phyloP scores from a whole-genome alignment of 92 coral and sea anemone species.

The Isaurus tuberculatus region DNA sequence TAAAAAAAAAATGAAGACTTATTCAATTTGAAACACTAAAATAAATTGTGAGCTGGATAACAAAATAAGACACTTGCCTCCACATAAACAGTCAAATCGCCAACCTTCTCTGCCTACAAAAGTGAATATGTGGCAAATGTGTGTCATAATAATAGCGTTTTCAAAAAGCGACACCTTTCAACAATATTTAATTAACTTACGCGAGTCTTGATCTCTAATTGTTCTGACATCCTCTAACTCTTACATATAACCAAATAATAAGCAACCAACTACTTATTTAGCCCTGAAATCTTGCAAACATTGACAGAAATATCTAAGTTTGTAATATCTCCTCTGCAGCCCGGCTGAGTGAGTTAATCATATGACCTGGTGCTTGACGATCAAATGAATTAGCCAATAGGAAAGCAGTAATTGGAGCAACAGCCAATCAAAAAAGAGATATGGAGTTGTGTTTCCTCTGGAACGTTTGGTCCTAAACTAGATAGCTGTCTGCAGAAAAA shows the following conservation, averaged over 20 bases:
- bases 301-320: neutral
- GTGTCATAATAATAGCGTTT: neutral
- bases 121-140: conserved; percentile 1
- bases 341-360: conserved; percentile 1
- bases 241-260: neutral
- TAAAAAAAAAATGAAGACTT: neutral
- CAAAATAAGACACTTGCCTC: conserved; percentile 68
- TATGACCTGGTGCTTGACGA: conserved; percentile 29
- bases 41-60: neutral
- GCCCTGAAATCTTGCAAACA: neutral
- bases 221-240: conserved; percentile 20
- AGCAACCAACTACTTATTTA: conserved; percentile 1
- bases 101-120: conserved; percentile 97
- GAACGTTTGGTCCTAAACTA: neutral
- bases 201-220: conserved; percentile 25
- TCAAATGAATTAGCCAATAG: conserved; percentile 10
- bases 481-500: neutral
- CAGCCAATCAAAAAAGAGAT: conserved; percentile 38
- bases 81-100: conserved; percentile 93
- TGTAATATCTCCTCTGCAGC: neutral
- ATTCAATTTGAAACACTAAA: neutral
- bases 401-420: neutral
- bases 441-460: neutral
- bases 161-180: conserved; percentile 25
- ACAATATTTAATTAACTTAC: conserved; percentile 27